Base-by-base conservation (phyloP, 2,797 vertebrate species). In the Myoxocephalus aenaeus region DNA sequence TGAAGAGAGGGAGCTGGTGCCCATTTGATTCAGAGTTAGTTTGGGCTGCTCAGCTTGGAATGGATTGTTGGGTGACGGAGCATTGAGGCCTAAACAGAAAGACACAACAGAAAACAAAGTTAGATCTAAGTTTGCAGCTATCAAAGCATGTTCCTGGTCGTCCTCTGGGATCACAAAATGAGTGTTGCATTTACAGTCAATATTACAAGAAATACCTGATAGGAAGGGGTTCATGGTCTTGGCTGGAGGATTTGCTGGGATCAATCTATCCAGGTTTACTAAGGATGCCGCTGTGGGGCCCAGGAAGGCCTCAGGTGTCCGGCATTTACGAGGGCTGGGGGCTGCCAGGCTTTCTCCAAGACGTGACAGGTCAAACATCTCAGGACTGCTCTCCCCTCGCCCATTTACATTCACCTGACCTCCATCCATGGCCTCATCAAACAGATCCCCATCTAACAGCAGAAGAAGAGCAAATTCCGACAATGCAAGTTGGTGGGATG, bases 161-260 rank as follows among this genome's bases (percentile, higher is more conserved):
- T 68, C 36, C 9, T 4, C 7, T 27, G 3, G 7, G 12, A 40
- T 58, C 71, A 27, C 9, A 59, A 25, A 27, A 64, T 29, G 1
- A 61, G 7, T 14, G 2, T 63, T 66, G 15, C 10, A 72, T 66
- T 7, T 34, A 14, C 3, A 42, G 22, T 13, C 3, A 56, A 61
- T 22, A 27, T 11, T 46, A 44, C 12, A 62, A 65, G 3, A 46
- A 14, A 56, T 92, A 93, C 93, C 91, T 91, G 92, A 81, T 69
- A 98, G 89, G 90, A 99, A 99, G 25, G 98, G 98, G 90, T 99
- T 99, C 75, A 94, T 93, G 51, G 91, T 95, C 89, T 96, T 97
- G 65, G 93, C 74, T 36, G 89, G 74, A 0, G 92, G 83, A 76
- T 96, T 94, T 1, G 65, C 63, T 18, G 96, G 91, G 8, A 99